A percentile compares a stretch with the other conserved stretches of the same genome.
These are phyloP conservation scores for Dugesia japonica DNA, from an alignment of 2,888 invertebrate species.

Conservation along the genomic window DNA sequence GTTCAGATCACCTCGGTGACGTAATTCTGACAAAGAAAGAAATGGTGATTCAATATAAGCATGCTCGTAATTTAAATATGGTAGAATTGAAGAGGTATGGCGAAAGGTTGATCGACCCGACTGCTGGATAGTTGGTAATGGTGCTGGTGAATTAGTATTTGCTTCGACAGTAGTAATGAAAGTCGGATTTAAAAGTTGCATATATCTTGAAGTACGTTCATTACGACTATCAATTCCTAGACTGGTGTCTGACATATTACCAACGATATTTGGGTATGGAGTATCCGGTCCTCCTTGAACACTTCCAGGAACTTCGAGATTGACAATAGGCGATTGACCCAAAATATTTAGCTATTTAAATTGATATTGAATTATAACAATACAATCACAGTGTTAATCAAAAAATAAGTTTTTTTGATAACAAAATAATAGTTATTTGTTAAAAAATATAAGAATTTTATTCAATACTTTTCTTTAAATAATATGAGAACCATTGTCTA, in stretches of 20 bases:
- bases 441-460: too few species aligned
- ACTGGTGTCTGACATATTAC: not conserved
- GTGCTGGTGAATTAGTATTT: not conserved
- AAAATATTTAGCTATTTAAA: not conserved
- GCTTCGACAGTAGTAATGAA: conserved; percentile 8
- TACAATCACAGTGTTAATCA: too few species aligned
- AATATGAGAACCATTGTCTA: too few species aligned
- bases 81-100: not conserved
- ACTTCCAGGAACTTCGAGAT: conserved; percentile 12
- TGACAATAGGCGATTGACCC: not conserved
- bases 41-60: not conserved
- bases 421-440: too few species aligned
- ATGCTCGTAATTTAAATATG: not conserved
- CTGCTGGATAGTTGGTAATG: not conserved
- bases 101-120: not conserved
- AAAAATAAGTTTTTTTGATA: too few species aligned
- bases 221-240: not conserved
- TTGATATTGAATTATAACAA: too few species aligned
- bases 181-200: not conserved
- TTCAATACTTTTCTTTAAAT: too few species aligned
- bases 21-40: not conserved
- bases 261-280: not conserved
- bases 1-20: not conserved
- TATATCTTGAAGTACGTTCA: conserved; percentile 1
- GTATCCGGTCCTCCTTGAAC: not conserved